Conservation (phyloP, 92 coral and sea anemone species). For the Metridium senile region DNA sequence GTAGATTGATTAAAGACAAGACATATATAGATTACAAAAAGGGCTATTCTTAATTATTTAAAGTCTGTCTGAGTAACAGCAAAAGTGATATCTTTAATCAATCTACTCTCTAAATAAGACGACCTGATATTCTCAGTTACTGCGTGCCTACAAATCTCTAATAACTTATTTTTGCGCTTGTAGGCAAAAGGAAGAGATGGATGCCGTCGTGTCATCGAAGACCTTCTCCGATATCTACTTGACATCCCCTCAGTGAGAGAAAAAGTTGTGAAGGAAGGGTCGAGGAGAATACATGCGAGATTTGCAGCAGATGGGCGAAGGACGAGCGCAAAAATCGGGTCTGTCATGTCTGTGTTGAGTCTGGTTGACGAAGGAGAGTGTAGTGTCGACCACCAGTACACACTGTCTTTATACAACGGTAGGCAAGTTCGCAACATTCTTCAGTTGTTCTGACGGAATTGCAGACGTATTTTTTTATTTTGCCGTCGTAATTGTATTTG, state of each 20-base stretch:
- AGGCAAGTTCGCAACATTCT: background rate
- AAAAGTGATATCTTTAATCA: too few species aligned
- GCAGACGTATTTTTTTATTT: too few species aligned
- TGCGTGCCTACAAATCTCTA: too few species aligned
- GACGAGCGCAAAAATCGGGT: conserved; percentile 53
- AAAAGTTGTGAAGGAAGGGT: conserved; percentile 6
- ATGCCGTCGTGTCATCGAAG: conserved; percentile 13
- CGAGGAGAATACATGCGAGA: conserved; percentile 22
- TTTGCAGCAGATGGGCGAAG: conserved; percentile 61
- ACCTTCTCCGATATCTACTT: conserved; percentile 16
- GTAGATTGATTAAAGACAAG: too few species aligned
- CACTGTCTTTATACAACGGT: conserved; percentile 54
- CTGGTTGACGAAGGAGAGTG: conserved; percentile 38
- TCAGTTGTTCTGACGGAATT: too few species aligned
- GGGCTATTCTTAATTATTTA: too few species aligned
- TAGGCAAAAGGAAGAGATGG: conserved; percentile 58
- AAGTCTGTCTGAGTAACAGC: too few species aligned
- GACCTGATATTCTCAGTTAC: too few species aligned
- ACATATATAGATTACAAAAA: too few species aligned
- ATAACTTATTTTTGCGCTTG: too few species aligned
- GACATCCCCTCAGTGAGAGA: background rate
- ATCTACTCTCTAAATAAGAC: too few species aligned
- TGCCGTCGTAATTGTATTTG: too few species aligned
- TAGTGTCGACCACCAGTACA: conserved; percentile 46
- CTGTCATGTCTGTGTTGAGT: conserved; percentile 58